Evolutionary conservation across 2,113 vertebrate species (phyloP), one percentile per base, ranked within the genome.

Genomic region (Urocolius indicus): DNA sequence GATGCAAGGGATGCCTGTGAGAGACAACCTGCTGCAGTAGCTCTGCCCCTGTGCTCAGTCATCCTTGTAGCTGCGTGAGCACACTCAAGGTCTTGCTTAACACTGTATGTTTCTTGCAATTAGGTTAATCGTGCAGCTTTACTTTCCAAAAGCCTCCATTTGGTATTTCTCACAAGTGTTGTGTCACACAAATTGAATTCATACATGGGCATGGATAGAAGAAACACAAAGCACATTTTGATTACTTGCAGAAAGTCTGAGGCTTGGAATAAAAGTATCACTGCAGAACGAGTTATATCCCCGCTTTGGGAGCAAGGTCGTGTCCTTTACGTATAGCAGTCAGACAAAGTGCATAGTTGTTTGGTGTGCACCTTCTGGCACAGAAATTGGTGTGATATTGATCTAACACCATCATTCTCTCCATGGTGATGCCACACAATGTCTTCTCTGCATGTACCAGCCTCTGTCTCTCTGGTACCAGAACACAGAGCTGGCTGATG

Each of bases 11-110:
- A 2, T 26, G 10, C 13, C 27, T 19, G 21, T 17, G 20, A 82
- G 57, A 41, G 18, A 34, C 14, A 54, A 75, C 59, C 12, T 45
- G 46, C 30, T 61, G 65, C 24, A 55, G 20, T 9, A 4, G 17
- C 45, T 59, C 43, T 5, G 1, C 2, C 8, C 38, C 55, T 7
- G 2, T 3, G 16, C 10, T 38, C 54, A 10, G 0, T 9, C 3
- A 27, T 3, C 17, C 14, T 5, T 2, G 1, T 3, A 29, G 26
- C n/a, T 16, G 6, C 43, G 17, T 9, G 15, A 77, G 18, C 24
- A 20, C 9, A 2, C 45, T 38, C 55, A 59, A 46, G 41, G n/a
- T 30, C n/a, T 41, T 32, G 7, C 9, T 74, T 73, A 26, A 26
- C 0, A 0, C 16, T 38, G 5, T 21, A 6, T 7, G n/a, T 58